phyloP scores from a whole-genome alignment of 2,113 vertebrate genomes.

The Pseudopodoces humilis region DNA sequence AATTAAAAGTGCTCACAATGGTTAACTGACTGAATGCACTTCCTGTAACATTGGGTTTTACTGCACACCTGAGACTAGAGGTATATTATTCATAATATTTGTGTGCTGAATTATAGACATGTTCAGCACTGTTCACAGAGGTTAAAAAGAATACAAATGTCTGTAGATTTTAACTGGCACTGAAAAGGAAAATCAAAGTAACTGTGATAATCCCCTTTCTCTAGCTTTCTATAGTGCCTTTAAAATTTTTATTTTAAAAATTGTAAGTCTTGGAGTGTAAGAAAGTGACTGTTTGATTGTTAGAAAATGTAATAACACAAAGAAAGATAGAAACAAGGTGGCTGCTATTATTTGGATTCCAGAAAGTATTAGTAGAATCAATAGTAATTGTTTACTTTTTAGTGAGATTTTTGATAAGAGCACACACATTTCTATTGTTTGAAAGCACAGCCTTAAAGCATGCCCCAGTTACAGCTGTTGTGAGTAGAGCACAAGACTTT shows the following conservation, averaged over 20 bases:
- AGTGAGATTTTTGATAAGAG: neutral
- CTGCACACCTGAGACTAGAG: slow-evolving; percentile 24
- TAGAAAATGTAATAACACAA: neutral
- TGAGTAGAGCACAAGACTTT: neutral
- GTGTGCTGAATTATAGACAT: neutral
- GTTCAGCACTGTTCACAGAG: neutral
- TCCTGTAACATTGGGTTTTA: slow-evolving; percentile 26
- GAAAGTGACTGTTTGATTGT: neutral
- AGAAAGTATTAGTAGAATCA: neutral
- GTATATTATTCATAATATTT: neutral
- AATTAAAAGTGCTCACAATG: slow-evolving; percentile 36
- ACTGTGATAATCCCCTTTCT: neutral
- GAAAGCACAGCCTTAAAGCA: neutral
- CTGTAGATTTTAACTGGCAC: neutral
- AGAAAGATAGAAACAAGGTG: neutral
- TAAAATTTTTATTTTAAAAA: neutral
- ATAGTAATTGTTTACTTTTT: neutral
- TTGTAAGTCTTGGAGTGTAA: neutral
- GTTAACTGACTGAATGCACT: slow-evolving; percentile 7
- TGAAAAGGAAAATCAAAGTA: neutral
- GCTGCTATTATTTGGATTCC: neutral
- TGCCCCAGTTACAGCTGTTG: neutral
- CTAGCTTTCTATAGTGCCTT: neutral
- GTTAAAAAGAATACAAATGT: neutral
- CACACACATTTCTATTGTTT: neutral